phyloP scores from a whole-genome alignment of 2,888 invertebrate genomes.

The Siphonodentalium dalli region DNA sequence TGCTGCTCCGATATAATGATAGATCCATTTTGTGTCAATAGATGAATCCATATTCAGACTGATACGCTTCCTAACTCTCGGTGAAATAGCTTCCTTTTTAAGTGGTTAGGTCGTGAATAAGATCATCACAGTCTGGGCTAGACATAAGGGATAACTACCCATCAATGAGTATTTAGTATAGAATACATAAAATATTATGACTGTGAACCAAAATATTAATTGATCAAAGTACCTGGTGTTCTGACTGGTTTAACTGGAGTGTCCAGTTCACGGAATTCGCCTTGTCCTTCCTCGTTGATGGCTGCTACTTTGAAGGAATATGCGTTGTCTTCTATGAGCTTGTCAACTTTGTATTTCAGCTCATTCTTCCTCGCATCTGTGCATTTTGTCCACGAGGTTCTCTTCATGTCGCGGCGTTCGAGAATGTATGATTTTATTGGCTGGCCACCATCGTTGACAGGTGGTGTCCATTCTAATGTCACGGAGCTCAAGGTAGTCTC shows the following conservation, averaged over 20 bases:
- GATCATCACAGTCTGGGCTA: too few relatives aligned
- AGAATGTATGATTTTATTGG: conserved; percentile 52
- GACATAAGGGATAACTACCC: too few relatives aligned
- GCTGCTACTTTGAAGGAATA: conserved; percentile 62
- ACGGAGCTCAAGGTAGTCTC: conserved; percentile 45
- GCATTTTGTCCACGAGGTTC: conserved; percentile 49
- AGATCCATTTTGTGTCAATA: too few relatives aligned
- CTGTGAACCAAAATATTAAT: neutral
- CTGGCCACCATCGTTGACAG: conserved; percentile 60
- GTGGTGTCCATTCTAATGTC: conserved; percentile 62
- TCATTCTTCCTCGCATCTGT: too few relatives aligned
- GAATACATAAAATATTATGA: neutral
- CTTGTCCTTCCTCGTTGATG: conserved; percentile 57
- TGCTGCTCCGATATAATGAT: too few relatives aligned
- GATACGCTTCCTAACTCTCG: too few relatives aligned
- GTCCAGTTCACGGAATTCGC: conserved; percentile 47
- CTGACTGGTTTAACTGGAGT: conserved; percentile 45
- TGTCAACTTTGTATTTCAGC: conserved; percentile 44
- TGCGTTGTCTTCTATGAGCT: conserved; percentile 52
- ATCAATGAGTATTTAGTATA: too few relatives aligned
- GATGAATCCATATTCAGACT: too few relatives aligned
- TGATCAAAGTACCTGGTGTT: conserved; percentile 30
- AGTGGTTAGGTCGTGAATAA: too few relatives aligned
- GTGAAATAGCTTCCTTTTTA: too few relatives aligned
- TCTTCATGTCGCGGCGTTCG: conserved; percentile 53